phyloP scores from a whole-genome alignment of 2,113 vertebrate genomes.

The Apteryx owenii region DNA sequence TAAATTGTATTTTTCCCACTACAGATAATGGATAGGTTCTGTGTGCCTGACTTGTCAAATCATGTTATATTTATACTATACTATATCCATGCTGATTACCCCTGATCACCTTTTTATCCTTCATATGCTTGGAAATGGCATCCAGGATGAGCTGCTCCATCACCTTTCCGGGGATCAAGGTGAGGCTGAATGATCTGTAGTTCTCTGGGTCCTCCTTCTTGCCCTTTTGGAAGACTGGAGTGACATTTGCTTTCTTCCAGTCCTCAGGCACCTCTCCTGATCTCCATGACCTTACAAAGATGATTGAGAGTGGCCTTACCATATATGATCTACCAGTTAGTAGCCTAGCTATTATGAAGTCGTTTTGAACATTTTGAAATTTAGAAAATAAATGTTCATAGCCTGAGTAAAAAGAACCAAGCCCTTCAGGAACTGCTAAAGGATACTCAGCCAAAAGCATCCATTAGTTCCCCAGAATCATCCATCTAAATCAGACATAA shows the following conservation, averaged over 20 bases:
- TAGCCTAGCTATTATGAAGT: not conserved
- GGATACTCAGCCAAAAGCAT: conserved; percentile 45
- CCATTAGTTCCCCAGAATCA: conserved; percentile 58
- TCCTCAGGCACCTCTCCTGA: not conserved
- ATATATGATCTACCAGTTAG: not conserved
- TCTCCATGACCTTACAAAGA: not conserved
- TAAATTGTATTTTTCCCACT: not conserved
- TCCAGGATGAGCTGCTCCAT: not conserved
- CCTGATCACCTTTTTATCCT: not conserved
- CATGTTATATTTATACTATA: not conserved
- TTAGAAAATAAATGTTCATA: not conserved
- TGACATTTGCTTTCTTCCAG: not conserved
- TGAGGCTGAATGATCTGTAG: not conserved
- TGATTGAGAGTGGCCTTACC: not conserved
- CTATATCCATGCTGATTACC: not conserved
- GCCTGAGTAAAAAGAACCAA: conserved; percentile 27
- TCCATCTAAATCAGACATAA: conserved; percentile 47
- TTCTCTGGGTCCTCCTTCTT: not conserved
- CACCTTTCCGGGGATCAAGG: not conserved
- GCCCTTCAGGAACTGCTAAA: conserved; percentile 48
- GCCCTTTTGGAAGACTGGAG: not conserved
- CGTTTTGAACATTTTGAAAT: not conserved
- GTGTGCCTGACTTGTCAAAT: not conserved
- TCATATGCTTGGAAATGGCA: not conserved
- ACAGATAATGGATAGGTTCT: not conserved